Percentiles rank a stretch among this genome's conserved stretches.
Evolutionary conservation across 2,888 invertebrate genomes (phyloP).

Genomic region (Miltochrista miniata): DNA sequence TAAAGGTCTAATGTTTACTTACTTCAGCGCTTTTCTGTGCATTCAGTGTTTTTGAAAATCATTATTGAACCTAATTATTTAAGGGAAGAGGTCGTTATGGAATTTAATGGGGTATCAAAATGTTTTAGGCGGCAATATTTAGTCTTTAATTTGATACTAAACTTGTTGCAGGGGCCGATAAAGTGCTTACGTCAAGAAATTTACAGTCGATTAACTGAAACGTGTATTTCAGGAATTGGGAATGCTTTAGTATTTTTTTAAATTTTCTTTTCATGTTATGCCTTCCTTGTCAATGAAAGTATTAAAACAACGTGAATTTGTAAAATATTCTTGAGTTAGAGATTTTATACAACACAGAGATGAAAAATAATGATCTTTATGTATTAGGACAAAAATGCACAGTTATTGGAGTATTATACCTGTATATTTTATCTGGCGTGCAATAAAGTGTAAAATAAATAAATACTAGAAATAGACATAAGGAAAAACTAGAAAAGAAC

Average conservation of each 20-base stretch:
- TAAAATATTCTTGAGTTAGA: background rate
- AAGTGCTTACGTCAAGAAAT: slow-evolving; percentile 22
- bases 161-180: slow-evolving; percentile 30
- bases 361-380: no score
- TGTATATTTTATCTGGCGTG: no score
- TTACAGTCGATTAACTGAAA: slow-evolving; percentile 21
- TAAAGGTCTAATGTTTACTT: slow-evolving; percentile 43
- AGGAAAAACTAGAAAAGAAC: no score
- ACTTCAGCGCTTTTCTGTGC: slow-evolving; percentile 31
- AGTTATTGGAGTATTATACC: no score
- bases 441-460: no score
- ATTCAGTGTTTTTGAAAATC: slow-evolving; percentile 35
- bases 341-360: background rate
- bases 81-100: slow-evolving; percentile 19
- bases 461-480: no score
- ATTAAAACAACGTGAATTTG: no score
- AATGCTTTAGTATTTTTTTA: slow-evolving; percentile 24
- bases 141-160: slow-evolving; percentile 12
- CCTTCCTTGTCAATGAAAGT: no score
- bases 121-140: slow-evolving; percentile 16
- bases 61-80: slow-evolving; percentile 36
- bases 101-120: slow-evolving; percentile 24
- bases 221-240: slow-evolving; percentile 15
- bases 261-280: slow-evolving; percentile 13
- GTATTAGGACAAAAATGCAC: no score